phyloP scores from a whole-genome alignment of 2,113 vertebrate genomes.

The Pandion haliaetus region DNA sequence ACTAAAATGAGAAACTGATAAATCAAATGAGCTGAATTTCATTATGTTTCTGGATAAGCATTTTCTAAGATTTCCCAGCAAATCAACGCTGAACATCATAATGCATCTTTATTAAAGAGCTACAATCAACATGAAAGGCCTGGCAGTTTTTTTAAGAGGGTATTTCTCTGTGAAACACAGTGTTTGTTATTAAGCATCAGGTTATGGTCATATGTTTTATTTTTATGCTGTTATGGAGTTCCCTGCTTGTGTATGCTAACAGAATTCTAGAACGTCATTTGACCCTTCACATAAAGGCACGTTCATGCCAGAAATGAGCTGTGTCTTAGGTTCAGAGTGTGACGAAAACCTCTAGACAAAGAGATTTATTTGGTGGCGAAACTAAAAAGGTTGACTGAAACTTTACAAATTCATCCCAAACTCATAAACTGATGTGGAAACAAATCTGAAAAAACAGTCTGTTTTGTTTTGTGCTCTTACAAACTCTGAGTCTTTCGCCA shows the following conservation, averaged over 20 bases:
- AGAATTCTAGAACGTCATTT: not conserved
- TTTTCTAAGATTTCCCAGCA: not conserved
- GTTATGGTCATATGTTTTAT: not conserved
- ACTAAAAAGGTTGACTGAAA: not conserved
- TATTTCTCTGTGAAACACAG: not conserved
- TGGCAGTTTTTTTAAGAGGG: not conserved
- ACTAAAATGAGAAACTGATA: not conserved
- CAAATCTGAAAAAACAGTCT: not conserved
- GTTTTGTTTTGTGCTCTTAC: not conserved
- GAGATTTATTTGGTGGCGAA: not conserved
- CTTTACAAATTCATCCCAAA: not conserved
- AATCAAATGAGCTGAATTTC: not conserved
- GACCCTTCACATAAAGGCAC: not conserved
- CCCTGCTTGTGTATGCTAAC: fast-evolving
- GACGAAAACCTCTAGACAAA: not conserved
- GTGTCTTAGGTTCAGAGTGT: not conserved
- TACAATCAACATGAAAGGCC: not conserved
- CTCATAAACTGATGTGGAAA: not conserved
- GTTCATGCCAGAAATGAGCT: not conserved
- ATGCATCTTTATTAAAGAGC: not conserved
- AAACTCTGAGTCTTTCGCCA: not conserved
- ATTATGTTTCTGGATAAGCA: not conserved
- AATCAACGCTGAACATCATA: not conserved
- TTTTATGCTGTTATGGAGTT: not conserved
- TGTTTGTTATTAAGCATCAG: not conserved